phyloP scores from a whole-genome alignment of 2,797 vertebrate species.

The Coranthus polyacanthus region DNA sequence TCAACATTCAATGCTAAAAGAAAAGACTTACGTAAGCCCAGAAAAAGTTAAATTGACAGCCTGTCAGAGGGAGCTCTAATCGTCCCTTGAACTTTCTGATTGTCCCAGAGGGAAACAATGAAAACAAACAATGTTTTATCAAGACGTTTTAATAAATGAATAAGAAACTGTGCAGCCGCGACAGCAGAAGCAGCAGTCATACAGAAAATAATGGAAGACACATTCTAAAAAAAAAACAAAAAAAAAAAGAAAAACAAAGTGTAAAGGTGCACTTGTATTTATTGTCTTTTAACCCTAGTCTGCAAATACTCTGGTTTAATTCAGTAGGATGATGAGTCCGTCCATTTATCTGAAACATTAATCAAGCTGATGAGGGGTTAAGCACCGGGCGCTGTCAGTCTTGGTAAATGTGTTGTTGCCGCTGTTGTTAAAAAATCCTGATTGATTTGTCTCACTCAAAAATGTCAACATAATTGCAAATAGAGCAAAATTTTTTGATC shows the following conservation, averaged over 20 bases:
- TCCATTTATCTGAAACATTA: conserved; percentile 5
- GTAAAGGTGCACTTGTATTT: neutral
- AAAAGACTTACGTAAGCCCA: neutral
- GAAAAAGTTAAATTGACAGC: neutral
- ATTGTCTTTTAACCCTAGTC: neutral
- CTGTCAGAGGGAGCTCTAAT: neutral
- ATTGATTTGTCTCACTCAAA: neutral
- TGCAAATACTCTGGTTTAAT: neutral
- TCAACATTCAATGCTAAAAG: neutral
- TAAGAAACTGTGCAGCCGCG: neutral
- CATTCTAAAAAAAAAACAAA: too few species aligned
- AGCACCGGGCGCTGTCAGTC: neutral
- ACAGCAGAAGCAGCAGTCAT: neutral
- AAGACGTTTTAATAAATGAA: neutral
- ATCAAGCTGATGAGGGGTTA: conserved; percentile 4
- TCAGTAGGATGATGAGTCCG: neutral
- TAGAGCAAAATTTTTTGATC: neutral
- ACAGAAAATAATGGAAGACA: neutral
- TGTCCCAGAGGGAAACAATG: neutral
- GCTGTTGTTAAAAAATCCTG: neutral
- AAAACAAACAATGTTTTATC: neutral
- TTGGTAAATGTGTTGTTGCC: neutral
- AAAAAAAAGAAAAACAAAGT: too few species aligned
- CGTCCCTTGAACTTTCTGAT: neutral
- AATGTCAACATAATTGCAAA: neutral